Evolutionary conservation across 2,888 invertebrate genomes (phyloP).

Genomic region (Calameuta idolon): DNA sequence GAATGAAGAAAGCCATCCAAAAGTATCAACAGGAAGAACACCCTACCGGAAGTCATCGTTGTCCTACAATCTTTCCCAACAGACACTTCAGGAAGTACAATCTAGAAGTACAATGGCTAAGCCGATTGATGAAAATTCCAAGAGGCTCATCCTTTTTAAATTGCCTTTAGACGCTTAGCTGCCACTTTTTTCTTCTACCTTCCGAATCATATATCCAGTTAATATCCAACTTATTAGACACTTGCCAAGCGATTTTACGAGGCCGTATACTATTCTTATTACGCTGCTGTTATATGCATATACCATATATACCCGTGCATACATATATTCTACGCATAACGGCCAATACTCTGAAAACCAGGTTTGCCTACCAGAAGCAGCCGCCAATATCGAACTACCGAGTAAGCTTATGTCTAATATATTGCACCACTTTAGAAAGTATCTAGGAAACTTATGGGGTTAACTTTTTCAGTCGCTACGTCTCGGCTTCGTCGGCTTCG

Average conservation of each 20-base stretch:
- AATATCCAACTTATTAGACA: conserved; percentile 4
- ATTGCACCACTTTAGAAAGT: not conserved
- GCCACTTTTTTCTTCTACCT: not conserved
- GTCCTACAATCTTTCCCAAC: too few species aligned
- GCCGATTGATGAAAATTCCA: too few species aligned
- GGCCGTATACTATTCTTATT: not conserved
- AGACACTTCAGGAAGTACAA: too few species aligned
- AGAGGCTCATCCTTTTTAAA: too few species aligned
- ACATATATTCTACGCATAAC: not conserved
- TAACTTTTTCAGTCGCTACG: not conserved
- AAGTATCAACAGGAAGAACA: too few species aligned
- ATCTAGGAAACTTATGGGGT: not conserved
- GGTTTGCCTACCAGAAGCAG: not conserved
- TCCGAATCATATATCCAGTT: not conserved
- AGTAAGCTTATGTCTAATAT: not conserved
- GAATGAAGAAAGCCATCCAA: too few species aligned
- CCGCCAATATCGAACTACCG: not conserved
- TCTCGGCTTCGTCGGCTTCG: not conserved
- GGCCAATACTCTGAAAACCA: not conserved
- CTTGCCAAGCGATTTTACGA: not conserved
- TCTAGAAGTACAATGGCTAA: too few species aligned
- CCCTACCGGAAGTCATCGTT: too few species aligned
- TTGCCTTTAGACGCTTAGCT: too few species aligned
- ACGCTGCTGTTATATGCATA: not conserved
- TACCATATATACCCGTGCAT: not conserved